These are phyloP conservation scores for Lepidothrix coronata DNA, from an alignment of 2,113 vertebrate genomes.

Conservation along the genomic window DNA sequence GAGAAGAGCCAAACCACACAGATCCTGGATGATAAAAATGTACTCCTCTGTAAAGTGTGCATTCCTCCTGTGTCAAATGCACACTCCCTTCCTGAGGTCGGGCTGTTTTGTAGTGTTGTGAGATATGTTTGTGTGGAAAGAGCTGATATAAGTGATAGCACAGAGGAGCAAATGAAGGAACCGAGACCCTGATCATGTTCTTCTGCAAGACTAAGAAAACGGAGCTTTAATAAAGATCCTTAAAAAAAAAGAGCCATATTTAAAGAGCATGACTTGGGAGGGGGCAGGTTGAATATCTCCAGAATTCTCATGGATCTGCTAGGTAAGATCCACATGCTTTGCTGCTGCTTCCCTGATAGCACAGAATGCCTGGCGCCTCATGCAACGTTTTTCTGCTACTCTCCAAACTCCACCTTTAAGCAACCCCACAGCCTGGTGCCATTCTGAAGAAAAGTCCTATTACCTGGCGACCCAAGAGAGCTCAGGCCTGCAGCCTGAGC, in stretches of 20 bases:
- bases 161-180: neutral
- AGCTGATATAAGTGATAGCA: neutral
- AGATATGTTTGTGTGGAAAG: neutral
- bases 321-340: neutral
- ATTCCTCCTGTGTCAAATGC: neutral
- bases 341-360: neutral
- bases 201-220: neutral
- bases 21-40: constrained; percentile 4
- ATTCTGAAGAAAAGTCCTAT: neutral
- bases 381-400: neutral
- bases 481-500: neutral
- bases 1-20: neutral
- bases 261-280: neutral
- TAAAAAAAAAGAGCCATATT: neutral
- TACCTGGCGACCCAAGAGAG: accelerated
- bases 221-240: neutral
- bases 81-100: neutral
- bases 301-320: neutral
- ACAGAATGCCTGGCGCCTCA: neutral
- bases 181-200: neutral
- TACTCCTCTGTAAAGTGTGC: neutral
- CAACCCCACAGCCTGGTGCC: neutral
- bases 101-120: neutral
- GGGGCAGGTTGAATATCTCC: neutral
- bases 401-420: neutral